Evolutionary conservation across 2,888 invertebrate genomes (phyloP), one percentile per base, ranked within the genome.

Genomic region (Ephialtes manifestator): DNA sequence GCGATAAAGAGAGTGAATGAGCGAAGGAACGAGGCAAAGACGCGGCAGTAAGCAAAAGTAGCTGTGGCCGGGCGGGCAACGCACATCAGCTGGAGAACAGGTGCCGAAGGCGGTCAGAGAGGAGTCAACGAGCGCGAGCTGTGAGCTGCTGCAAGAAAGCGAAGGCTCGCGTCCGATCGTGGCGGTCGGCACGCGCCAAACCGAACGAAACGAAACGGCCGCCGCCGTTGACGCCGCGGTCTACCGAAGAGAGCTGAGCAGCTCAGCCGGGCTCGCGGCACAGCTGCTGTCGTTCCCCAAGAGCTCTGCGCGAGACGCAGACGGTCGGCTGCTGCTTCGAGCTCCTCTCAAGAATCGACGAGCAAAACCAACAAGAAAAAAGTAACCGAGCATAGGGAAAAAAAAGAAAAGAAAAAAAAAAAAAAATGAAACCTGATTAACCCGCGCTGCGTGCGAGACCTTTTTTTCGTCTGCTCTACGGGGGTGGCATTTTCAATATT

Each of bases 61-160:
- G 60, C 60, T 18, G 48, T 35, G 48, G 63, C 60, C 20, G 48
- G 60, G 60, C 35, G 24, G 55, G 20, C 15, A 24, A 2, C 31
- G 51, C 90, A 89, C 92, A 93, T 93, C 93, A 93, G 93, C 93
- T 93, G 93, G 92, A 91, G 92, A 93, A 93, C 93, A 93, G 93
- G 93, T 93, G 93, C 92, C 91, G 89, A 90, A 88, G 88, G 87
- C 87, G 88, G 87, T 87, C 88, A 87, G 83, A 87, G 71, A 83
- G 63, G 72, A 72, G 81, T 84, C 80, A 70, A 78, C 83, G 83
- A 78, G 74, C 65, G 53, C 10, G 39, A 18, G 35, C 55, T 15
- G 51, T 28, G 35, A 67, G 67, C 11, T 20, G 79, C 72, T 20
- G 79, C 72, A 67, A 84, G 86, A 83, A 79, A 77, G 83, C 76